Evolutionary conservation across 2,797 vertebrate genomes (phyloP), one percentile per base, ranked within the genome.

Genomic region (Eutrigla gurnardus): DNA sequence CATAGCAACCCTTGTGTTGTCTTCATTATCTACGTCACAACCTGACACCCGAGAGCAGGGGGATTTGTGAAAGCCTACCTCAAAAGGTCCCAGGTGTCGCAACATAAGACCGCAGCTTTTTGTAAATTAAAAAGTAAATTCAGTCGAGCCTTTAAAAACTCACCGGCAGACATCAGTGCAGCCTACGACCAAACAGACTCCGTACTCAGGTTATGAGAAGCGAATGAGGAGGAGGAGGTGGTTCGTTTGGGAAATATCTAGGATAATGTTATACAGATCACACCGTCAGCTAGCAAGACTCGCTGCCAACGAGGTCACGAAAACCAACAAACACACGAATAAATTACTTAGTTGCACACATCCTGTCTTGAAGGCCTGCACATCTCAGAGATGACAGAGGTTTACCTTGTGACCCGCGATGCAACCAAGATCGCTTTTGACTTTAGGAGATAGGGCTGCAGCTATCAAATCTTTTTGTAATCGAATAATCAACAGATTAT

Each of bases 261-360:
- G 70, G 62, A 80, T 82, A 82, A 82, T 75, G 46, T 74, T 66
- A 78, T 75, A 47, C 61, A 53, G 54, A 70, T 62, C 77, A 67
- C 49, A 79, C 32, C 25, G 40, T 50, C 37, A 65, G 25, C 64
- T 67, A 37, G 25, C 25, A 43, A 54, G 42, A 63, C 35, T 82
- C 11, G 2, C 37, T 63, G 40, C 65, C 60, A 79, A 80, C 32
- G 39, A 85, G 66, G 59, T 57, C 76, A 69, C 35, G 62, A 50
- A 65, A 77, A 60, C 64, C 37, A 57, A 73, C 59, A 71, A 73
- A 65, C 42, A 67, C 46, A 63, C 55, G 33, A 53, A 78, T 67
- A 65, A 47, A 84, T 77, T 70, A 85, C 32, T 70, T 55, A 66
- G 40, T 81, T 25, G 25, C 73, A 74, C 61, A 77, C 61, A 85